Conservation (phyloP, 1,140 invertebrate species). For the Anoplophora glabripennis region DNA sequence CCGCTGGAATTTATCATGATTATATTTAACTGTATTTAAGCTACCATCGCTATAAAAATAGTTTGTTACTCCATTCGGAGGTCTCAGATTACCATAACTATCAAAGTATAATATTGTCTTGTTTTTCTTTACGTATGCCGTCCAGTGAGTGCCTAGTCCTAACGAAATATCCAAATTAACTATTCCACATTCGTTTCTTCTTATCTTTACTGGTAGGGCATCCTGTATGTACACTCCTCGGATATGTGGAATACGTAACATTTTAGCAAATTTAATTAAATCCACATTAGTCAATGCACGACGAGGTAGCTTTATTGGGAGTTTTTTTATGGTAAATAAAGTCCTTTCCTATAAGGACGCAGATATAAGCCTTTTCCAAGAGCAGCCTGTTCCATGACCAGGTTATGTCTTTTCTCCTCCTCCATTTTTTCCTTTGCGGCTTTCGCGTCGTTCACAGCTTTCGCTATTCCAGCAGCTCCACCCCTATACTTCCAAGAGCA, state of each 20-base stretch:
- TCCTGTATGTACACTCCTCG: constrained; percentile 45
- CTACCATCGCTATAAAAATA: constrained; percentile 26
- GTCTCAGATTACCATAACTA: constrained; percentile 43
- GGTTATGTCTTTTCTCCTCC: not conserved
- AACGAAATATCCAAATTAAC: constrained; percentile 40
- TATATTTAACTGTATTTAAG: constrained; percentile 23
- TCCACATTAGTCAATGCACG: constrained; percentile 34
- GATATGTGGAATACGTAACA: constrained; percentile 37
- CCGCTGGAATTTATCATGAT: constrained; percentile 24
- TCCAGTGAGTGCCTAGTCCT: constrained; percentile 46
- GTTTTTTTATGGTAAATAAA: constrained; percentile 25
- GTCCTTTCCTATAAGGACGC: not conserved
- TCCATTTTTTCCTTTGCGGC: not conserved
- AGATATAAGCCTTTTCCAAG: not conserved
- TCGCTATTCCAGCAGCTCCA: not conserved
- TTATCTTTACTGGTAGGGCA: constrained; percentile 32
- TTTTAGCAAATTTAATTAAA: constrained; percentile 29
- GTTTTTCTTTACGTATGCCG: constrained; percentile 42
- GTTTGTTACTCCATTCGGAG: constrained; percentile 38
- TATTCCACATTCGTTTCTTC: constrained; percentile 42
- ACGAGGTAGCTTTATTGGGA: constrained; percentile 29
- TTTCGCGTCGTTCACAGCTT: constrained; percentile 3
- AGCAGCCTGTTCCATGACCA: too few relatives aligned
- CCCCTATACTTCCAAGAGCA: too few relatives aligned
- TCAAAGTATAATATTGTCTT: constrained; percentile 34